These are phyloP conservation scores for Ivindomyrus marchei DNA, from an alignment of 2,113 vertebrate genomes.

Conservation along the genomic window DNA sequence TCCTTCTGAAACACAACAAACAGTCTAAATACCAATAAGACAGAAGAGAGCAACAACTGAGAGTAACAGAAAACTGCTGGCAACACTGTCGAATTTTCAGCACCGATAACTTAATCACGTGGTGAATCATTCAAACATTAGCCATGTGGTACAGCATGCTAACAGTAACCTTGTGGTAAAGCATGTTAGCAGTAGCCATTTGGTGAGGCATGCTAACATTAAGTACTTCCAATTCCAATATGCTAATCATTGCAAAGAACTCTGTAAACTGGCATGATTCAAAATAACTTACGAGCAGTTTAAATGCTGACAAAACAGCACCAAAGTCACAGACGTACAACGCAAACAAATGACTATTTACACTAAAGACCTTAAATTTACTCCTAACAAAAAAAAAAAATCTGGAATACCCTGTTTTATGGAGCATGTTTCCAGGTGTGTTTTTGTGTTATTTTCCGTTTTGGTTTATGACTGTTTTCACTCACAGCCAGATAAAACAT, in stretches of 20 bases:
- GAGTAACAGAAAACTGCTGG: neutral
- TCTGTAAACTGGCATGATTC: neutral
- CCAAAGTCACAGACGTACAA: neutral
- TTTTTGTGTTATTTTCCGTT: neutral
- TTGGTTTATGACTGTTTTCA: neutral
- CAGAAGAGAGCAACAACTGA: neutral
- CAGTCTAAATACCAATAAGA: neutral
- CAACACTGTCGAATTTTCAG: neutral
- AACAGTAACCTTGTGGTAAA: neutral
- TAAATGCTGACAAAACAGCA: neutral
- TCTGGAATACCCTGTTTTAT: neutral
- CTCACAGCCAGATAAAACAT: neutral
- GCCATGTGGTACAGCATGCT: neutral
- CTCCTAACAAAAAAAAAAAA: neutral
- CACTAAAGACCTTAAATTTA: neutral
- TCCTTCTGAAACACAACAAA: neutral
- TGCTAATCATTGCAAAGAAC: neutral
- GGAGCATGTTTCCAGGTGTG: neutral
- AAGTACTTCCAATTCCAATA: neutral
- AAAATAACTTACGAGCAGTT: neutral
- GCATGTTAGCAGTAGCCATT: neutral
- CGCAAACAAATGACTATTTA: neutral
- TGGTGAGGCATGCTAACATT: neutral
- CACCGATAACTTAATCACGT: neutral
- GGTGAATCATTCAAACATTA: neutral